Base-by-base conservation (phyloP, 2,888 invertebrate genomes). In the Volucella inflata region DNA sequence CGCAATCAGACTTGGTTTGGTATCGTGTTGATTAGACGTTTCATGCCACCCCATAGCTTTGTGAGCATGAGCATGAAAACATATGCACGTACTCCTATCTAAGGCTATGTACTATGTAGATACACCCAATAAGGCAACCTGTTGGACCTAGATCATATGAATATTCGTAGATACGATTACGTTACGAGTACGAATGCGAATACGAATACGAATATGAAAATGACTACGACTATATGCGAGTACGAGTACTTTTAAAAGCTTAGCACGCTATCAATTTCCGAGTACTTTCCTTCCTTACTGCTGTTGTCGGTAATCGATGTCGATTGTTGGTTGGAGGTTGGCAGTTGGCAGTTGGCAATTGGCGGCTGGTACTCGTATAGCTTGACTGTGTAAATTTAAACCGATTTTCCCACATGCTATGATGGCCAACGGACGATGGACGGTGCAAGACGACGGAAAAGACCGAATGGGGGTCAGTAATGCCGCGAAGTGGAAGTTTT, bases 391-490 rank as follows among this genome's bases (percentile, higher is more conserved):
- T 6, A 30, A 30, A 30, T 30, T 6, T 30, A 65, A 75, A 72
- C 71, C 64, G 71, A 85, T 81, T 76, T 85, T 81, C 76, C 67
- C 76, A 70, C 75, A 72, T 64, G 38, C n/a, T 17, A 72, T 59
- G 79, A 53, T 67, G 71, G 71, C 71, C 57, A 44, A 14, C 36
- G 53, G 78, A 30, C 30, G 30, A 30, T 30, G 30, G 30, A 30
- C 30, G 30, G 30, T 30, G 30, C 30, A 30, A 30, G 30, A 30
- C 30, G 30, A 30, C 30, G 30, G 30, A 30, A 30, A 30, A 30
- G 6, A 30, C 30, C 30, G 30, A 85, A 85, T 85, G 81, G 59
- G 81, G 85, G 85, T 85, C 85, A 85, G 85, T 85, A 85, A 81
- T 81, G 81, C 77, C 71, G 78, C 59, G 50, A 67, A 70, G 81